Evolutionary conservation across 2,888 invertebrate species (phyloP), one percentile per base, ranked within the genome.

Genomic region (Drosophila suboccidentalis): DNA sequence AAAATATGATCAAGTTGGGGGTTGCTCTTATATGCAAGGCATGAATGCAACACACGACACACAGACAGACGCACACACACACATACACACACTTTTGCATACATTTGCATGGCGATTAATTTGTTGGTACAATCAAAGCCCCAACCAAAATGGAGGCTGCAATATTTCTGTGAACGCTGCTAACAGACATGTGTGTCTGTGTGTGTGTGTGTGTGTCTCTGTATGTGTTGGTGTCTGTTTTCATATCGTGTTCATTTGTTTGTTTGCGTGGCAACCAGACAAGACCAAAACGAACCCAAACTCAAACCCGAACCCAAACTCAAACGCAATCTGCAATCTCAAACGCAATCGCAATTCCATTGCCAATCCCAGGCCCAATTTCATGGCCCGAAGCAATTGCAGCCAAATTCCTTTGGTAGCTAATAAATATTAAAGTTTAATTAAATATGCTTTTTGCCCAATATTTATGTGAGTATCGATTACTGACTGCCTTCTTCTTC

Each of bases 361-460:
- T 44, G 17, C 17, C 61, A 60, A 53, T 51, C 22, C 38, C 55
- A 32, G 43, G 44, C 64, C 43, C 60, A 71, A 54, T 60, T 61
- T 38, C 53, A 58, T 54, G 58, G 69, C 78, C 67, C 75, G 50
- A 36, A 68, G 82, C 82, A 80, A 78, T 82, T 74, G 86, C 82
- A 68, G 74, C 60, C 65, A 75, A 86, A 90, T 86, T 90, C 89
- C 89, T 80, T 70, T 77, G 90, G 71, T 80, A 84, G 90, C 90
- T 89, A 88, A 87, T 87, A 87, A 87, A 90, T 87, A 90, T 88
- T 83, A 86, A 87, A 87, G 79, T 87, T 87, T 89, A 87, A 90
- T 87, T 87, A 87, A 90, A 90, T 89, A 87, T 86, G 86, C 83
- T 86, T 82, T 73, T 73, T 62, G 15, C 50, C 57, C 82, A 75